phyloP scores from a whole-genome alignment of 2,888 invertebrate genomes.

The Drymonia ruficornis region DNA sequence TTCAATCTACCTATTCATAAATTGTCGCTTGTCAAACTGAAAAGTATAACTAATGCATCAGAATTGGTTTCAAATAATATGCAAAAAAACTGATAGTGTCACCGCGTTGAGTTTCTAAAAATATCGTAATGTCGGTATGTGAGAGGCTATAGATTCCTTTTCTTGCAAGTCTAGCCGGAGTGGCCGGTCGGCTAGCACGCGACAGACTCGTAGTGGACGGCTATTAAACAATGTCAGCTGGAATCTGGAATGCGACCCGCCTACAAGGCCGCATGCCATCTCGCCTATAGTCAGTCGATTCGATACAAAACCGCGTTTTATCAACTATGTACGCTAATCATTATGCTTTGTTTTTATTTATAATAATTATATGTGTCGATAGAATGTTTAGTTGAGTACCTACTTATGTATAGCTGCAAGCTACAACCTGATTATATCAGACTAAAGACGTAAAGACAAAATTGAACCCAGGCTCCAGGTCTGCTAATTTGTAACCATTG shows the following conservation, averaged over 20 bases:
- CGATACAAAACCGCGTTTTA: conserved; percentile 36
- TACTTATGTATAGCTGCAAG: too few relatives aligned
- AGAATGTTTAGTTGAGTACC: too few relatives aligned
- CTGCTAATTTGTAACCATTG: too few relatives aligned
- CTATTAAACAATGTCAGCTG: conserved; percentile 74
- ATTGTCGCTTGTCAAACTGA: conserved; percentile 5
- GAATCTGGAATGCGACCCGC: conserved; percentile 80
- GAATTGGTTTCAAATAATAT: conserved; percentile 2
- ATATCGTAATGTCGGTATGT: conserved; percentile 9
- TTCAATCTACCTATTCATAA: conserved; percentile 9
- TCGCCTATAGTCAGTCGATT: conserved; percentile 42
- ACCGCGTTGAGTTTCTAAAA: conserved; percentile 10
- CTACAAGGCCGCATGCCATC: conserved; percentile 75
- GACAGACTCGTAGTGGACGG: conserved; percentile 41
- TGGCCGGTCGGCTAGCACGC: conserved; percentile 33
- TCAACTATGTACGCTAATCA: conserved; percentile 35
- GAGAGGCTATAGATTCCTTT: conserved; percentile 35
- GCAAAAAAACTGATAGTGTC: conserved; percentile 3
- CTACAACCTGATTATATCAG: too few relatives aligned
- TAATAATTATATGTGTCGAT: too few relatives aligned
- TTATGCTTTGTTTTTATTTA: conserved; percentile 23
- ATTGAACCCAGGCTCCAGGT: too few relatives aligned
- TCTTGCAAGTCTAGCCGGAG: conserved; percentile 19
- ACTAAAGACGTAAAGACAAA: too few relatives aligned
- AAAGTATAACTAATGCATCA: conserved; percentile 11